Percentiles rank a stretch among this genome's conserved stretches.
Conservation (phyloP, 2,888 invertebrate species). For the Tridacna gigas region DNA sequence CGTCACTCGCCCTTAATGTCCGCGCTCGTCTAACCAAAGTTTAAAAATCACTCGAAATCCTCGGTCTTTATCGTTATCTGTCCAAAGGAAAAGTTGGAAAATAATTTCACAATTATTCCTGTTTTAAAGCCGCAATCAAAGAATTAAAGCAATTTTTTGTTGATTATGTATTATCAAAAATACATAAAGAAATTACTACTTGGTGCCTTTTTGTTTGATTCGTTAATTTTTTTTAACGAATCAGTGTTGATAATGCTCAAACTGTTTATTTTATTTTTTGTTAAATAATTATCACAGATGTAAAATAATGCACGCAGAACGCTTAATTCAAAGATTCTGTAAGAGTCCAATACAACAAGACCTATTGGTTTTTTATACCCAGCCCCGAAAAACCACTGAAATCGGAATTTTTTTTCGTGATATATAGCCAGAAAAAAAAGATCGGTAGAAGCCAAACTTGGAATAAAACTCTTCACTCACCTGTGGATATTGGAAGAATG, state of each 20-base stretch:
- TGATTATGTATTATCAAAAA: too few relatives aligned
- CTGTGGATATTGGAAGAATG: conserved; percentile 15
- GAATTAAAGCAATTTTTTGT: too few relatives aligned
- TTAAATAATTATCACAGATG: too few relatives aligned
- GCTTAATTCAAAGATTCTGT: neutral
- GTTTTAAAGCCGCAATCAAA: neutral
- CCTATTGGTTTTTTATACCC: neutral
- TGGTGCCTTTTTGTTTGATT: too few relatives aligned
- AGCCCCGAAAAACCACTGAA: neutral
- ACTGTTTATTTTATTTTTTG: too few relatives aligned
- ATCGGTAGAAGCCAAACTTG: neutral
- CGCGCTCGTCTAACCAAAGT: neutral
- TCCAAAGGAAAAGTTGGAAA: neutral
- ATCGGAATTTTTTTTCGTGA: neutral
- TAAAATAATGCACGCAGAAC: neutral
- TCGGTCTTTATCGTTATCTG: conserved; percentile 9
- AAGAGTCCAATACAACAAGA: neutral
- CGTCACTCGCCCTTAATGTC: neutral
- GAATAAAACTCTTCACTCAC: conserved; percentile 9
- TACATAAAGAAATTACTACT: too few relatives aligned
- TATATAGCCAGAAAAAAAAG: neutral
- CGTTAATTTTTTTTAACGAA: too few relatives aligned
- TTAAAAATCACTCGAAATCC: neutral
- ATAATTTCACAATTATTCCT: neutral
- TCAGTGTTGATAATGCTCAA: too few relatives aligned